These are phyloP conservation scores for Myiotriccus ornatus DNA, from an alignment of 2,797 vertebrate species.

Conservation along the genomic window DNA sequence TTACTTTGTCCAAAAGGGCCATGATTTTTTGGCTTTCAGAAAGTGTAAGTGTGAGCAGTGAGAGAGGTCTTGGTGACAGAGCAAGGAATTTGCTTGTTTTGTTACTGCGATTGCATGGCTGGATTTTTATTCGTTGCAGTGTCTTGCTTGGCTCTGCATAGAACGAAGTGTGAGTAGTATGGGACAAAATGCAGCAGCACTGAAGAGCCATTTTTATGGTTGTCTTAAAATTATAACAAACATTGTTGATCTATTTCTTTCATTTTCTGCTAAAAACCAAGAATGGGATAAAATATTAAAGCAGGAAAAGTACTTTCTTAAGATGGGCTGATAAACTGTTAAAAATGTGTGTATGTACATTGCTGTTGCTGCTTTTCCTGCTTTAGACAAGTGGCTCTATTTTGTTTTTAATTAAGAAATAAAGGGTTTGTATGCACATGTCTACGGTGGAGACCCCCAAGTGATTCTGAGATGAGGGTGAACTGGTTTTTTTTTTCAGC, in stretches of 20 bases:
- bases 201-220: neutral
- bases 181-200: neutral
- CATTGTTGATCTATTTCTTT: neutral
- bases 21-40: neutral
- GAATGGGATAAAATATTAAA: neutral
- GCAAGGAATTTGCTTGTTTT: neutral
- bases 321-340: fast-evolving
- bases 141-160: neutral
- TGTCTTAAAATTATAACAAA: neutral
- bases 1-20: neutral
- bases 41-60: neutral
- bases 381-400: neutral
- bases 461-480: neutral
- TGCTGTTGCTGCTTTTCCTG: neutral
- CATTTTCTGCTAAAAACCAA: neutral
- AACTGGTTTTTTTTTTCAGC: neutral
- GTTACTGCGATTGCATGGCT: neutral
- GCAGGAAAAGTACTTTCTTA: neutral
- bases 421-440: neutral
- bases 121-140: neutral
- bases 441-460: neutral
- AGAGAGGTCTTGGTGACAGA: neutral
- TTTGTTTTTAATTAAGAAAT: conserved; percentile 35
- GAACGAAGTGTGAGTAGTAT: neutral
- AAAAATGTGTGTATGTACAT: neutral